Evolutionary conservation across 2,888 invertebrate species (phyloP), one percentile per base, ranked within the genome.

Genomic region (Timandra comae): DNA sequence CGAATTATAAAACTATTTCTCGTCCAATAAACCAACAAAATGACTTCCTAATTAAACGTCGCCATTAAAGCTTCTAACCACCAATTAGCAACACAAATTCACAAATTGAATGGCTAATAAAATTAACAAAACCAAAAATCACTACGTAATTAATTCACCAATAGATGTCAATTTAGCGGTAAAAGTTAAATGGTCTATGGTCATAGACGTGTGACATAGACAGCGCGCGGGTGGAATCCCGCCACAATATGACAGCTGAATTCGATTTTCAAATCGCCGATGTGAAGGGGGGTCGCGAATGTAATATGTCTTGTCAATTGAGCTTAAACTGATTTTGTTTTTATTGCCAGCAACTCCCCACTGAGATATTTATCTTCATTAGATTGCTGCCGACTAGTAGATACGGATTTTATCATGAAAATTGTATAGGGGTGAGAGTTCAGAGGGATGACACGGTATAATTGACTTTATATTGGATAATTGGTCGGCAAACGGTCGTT

Each of bases 301-400:
- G 63, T 66, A 65, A 71, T 71, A 68, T 57, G 64, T 74, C 76
- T 73, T 79, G 79, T 77, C 80, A 78, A 82, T 79, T 73, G 78
- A 63, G 74, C 74, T 71, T 70, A 73, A 77, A 77, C 76, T 73
- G 79, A 80, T 81, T 77, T 69, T 61, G 69, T 77, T 84, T 81
- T 84, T 81, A 82, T 81, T 74, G 77, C 69, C 29, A 33, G 38
- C 51, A 44, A 57, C 55, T 80, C 82, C 84, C 81, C 47, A 58
- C 46, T 38, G 81, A 60, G 79, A 78, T 80, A 84, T 84, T 79
- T 72, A 82, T 84, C 82, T 82, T 74, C 78, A 84, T 84, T 77
- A 71, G 61, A 63, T 66, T 63, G 67, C 57, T 56, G 66, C 55
- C 56, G 69, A 72, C 69, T 74, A 67, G 59, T 70, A 72, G 73